phyloP scores from a whole-genome alignment of 2,888 invertebrate genomes.

The Drosophila pegasa region DNA sequence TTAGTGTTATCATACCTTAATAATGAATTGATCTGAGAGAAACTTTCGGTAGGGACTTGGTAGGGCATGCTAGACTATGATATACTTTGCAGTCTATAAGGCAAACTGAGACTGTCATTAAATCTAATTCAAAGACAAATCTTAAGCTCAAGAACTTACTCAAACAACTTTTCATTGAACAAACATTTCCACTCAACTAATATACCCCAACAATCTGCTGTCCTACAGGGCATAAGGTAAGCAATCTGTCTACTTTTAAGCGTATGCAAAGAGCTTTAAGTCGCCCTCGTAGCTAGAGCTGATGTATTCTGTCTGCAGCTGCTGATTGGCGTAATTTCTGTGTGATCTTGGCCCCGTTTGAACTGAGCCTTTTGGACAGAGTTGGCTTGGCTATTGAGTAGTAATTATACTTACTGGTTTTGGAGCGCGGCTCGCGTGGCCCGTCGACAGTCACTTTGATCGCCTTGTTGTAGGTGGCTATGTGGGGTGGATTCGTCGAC shows the following conservation, averaged over 20 bases:
- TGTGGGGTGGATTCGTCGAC: conserved; percentile 97
- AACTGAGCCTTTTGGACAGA: conserved; percentile 5
- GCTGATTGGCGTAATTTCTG: conserved; percentile 15
- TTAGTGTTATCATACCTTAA: too few species aligned
- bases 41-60: too few species aligned
- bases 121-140: too few species aligned
- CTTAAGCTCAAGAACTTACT: too few species aligned
- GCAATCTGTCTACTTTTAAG: neutral
- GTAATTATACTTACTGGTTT: conserved; percentile 90
- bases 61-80: too few species aligned
- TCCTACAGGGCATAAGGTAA: neutral
- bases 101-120: too few species aligned
- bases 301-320: conserved; percentile 17
- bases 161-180: too few species aligned
- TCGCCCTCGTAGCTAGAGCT: conserved; percentile 19
- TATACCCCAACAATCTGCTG: neutral
- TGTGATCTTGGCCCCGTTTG: conserved; percentile 23
- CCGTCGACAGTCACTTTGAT: conserved; percentile 99
- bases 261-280: conserved; percentile 20
- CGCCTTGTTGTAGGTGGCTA: conserved; percentile 97
- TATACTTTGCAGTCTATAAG: too few species aligned
- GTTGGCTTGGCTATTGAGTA: neutral
- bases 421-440: conserved; percentile 96
- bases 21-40: too few species aligned
- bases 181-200: neutral